Evolutionary conservation across 1,140 invertebrate genomes (phyloP).

Genomic region (Arion vulgaris): DNA sequence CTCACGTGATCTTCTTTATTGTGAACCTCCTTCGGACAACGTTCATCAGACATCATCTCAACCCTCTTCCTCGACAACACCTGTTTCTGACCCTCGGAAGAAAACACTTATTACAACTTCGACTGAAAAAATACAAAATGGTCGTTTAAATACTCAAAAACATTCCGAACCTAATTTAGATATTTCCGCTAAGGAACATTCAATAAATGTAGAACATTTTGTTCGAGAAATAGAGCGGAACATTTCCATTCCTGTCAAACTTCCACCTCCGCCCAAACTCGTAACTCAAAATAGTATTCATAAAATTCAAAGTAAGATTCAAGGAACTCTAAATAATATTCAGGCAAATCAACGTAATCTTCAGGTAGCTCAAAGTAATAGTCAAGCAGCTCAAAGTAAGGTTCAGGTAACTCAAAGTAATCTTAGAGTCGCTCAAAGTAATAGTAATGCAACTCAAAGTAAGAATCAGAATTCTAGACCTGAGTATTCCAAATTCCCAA

Average conservation of each 20-base stretch:
- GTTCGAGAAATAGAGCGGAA: not conserved
- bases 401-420: not conserved
- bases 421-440: too few species aligned
- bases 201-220: not conserved
- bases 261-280: not conserved
- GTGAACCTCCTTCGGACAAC: slow-evolving; percentile 39
- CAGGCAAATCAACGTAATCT: too few species aligned
- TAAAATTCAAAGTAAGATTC: not conserved
- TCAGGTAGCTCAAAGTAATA: too few species aligned
- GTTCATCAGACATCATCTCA: not conserved
- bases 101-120: not conserved
- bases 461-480: too few species aligned
- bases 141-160: not conserved
- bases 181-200: not conserved
- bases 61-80: not conserved
- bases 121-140: not conserved
- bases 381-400: too few species aligned
- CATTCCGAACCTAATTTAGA: too few species aligned
- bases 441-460: too few species aligned
- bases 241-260: not conserved
- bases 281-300: too few species aligned
- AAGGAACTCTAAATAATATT: not conserved
- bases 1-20: slow-evolving; percentile 24
- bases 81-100: not conserved
- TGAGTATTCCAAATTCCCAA: not conserved